A percentile compares a stretch with the other conserved stretches of the same genome.
phyloP scores from a whole-genome alignment of 1,140 invertebrate species.

The Philopotamus ludificatus region DNA sequence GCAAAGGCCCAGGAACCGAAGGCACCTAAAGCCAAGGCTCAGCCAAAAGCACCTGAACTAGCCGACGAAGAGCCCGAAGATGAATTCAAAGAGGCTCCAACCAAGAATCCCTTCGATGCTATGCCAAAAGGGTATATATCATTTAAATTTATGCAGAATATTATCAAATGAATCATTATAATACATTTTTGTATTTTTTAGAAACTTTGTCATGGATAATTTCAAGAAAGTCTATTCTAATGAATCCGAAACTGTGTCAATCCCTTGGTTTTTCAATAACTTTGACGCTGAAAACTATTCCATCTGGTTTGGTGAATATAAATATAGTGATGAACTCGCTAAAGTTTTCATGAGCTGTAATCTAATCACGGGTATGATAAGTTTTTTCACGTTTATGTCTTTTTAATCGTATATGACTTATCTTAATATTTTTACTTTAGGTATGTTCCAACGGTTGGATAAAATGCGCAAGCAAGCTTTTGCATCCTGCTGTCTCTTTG shows the following conservation, averaged over 20 bases:
- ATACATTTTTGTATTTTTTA: slow-evolving; percentile 49
- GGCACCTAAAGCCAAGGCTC: slow-evolving; percentile 52
- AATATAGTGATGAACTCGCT: slow-evolving; percentile 89
- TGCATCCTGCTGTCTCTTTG: slow-evolving; percentile 91
- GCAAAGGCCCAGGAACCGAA: slow-evolving; percentile 62
- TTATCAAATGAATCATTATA: neutral
- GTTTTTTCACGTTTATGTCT: slow-evolving; percentile 34
- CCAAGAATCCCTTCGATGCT: slow-evolving; percentile 88
- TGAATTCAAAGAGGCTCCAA: slow-evolving; percentile 74
- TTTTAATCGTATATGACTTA: slow-evolving; percentile 9
- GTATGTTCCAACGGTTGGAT: slow-evolving; percentile 96
- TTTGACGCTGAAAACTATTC: slow-evolving; percentile 97
- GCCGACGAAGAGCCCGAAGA: slow-evolving; percentile 69
- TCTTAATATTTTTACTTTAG: slow-evolving; percentile 43
- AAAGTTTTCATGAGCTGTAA: slow-evolving; percentile 97
- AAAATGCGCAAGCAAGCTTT: slow-evolving; percentile 97
- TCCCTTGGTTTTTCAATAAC: slow-evolving; percentile 98
- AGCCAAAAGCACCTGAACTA: slow-evolving; percentile 58
- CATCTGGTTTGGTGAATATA: slow-evolving; percentile 97
- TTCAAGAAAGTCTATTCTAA: slow-evolving; percentile 98
- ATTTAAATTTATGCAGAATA: neutral
- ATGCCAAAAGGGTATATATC: slow-evolving; percentile 77
- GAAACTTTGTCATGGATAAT: slow-evolving; percentile 92
- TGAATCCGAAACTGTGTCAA: slow-evolving; percentile 88
- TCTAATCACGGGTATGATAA: slow-evolving; percentile 82